Base-by-base conservation (phyloP, 1,140 invertebrate species). In the Dendroctonus ponderosae region DNA sequence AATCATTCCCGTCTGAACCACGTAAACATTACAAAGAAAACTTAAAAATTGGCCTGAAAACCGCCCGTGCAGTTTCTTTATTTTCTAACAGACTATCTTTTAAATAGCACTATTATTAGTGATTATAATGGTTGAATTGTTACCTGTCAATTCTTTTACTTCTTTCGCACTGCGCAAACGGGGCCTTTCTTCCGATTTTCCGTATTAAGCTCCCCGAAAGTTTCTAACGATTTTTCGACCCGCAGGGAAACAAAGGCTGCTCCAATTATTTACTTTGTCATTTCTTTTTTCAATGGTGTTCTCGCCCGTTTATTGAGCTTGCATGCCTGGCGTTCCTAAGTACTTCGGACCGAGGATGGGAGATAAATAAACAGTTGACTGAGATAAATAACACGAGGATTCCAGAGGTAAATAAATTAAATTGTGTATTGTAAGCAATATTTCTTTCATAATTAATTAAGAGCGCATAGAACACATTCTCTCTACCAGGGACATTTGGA, bases 241-340 rank as follows among this genome's bases (percentile, higher is more conserved):
- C 44, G 44, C 44, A 46, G 50, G 50, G 50, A 52, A 52, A 52
- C 50, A 52, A 52, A 52, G 50, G 50, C n/a, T 9, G 50, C 50
- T 52, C 50, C 50, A 52, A 52, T 52, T 52, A 52, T 52, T 52
- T 52, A 52, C 50, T 52, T 52, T 52, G 50, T 26, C 15, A 9
- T 26, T 52, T 26, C 15, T 52, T 52, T 52, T 52, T 52, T 52
- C 15, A 9, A 15, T 26, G n/a, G 12, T 52, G 9, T 48, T 48
- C 46, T 11, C 7, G 14, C 9, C 26, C 9, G 50, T 52, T 52
- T 52, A 52, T 52, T 52, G 50, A 15, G 14, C 50, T 52, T 52
- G 50, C 50, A 52, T 52, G 50, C n/a, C 50, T 52, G 50, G 9
- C 50, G 15, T 52, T 52, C 8, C 37, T 12, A 52, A 52, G 50